Percentiles rank a stretch among this genome's conserved stretches.
phyloP scores from a whole-genome alignment of 2,888 invertebrate genomes.

The Psylliodes chrysocephalus region DNA sequence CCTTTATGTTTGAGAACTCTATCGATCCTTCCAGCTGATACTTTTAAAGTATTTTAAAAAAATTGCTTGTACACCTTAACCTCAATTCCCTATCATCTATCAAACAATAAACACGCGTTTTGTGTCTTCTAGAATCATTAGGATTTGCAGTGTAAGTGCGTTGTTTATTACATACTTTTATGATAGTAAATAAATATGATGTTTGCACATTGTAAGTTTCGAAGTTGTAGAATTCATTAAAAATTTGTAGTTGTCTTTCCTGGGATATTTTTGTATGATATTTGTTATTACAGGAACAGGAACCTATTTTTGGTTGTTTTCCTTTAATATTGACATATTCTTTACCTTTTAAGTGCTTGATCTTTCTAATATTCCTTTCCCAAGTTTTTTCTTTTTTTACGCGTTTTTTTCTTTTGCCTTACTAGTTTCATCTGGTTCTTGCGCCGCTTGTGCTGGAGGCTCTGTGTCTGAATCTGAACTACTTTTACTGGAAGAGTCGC shows the following conservation, averaged over 20 bases:
- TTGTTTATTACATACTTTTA: slow-evolving; percentile 2
- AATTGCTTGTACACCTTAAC: not conserved
- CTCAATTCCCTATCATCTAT: not conserved
- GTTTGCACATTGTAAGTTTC: slow-evolving; percentile 1
- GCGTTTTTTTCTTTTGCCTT: not conserved
- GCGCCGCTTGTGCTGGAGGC: not conserved
- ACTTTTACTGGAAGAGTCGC: not conserved
- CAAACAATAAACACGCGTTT: not conserved
- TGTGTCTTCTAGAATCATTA: not conserved
- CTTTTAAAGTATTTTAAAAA: not conserved
- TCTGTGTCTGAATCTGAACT: not conserved
- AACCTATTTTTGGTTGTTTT: not conserved
- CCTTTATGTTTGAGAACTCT: no score
- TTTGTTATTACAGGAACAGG: not conserved
- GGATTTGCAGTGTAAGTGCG: not conserved
- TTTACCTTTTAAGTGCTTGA: not conserved
- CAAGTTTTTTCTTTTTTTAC: slow-evolving; percentile 2
- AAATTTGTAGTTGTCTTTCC: not conserved
- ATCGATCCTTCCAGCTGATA: not conserved
- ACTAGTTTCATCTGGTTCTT: not conserved
- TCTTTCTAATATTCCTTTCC: not conserved
- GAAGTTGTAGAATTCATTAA: not conserved
- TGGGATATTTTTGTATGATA: not conserved
- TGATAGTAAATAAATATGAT: not conserved
- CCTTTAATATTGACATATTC: not conserved